Conservation (phyloP, 2,888 invertebrate species). For the Empis livida region DNA sequence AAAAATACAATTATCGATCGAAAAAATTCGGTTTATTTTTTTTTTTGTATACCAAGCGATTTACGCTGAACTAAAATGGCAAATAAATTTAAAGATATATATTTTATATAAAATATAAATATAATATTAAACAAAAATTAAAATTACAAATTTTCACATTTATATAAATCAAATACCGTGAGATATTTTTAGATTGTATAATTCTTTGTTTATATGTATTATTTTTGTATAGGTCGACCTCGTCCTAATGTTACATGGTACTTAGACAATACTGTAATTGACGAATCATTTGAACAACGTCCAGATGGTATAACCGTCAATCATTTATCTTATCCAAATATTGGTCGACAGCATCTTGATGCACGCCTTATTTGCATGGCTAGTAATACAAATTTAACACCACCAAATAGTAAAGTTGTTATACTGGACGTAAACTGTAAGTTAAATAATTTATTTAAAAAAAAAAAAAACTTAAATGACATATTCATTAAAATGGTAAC, state of each 20-base stretch:
- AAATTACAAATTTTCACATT: too few species aligned
- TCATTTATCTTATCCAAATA: slow-evolving; percentile 63
- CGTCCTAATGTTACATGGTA: slow-evolving; percentile 73
- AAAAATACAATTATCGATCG: too few species aligned
- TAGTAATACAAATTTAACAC: slow-evolving; percentile 70
- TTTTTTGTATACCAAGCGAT: too few species aligned
- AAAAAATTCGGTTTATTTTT: too few species aligned
- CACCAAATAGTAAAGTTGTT: slow-evolving; percentile 63
- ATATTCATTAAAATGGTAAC: too few species aligned
- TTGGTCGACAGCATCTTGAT: slow-evolving; percentile 72
- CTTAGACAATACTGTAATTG: slow-evolving; percentile 70
- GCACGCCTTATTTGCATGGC: slow-evolving; percentile 76
- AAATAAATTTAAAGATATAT: too few species aligned
- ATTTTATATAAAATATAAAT: too few species aligned
- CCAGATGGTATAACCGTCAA: slow-evolving; percentile 61
- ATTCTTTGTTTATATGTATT: background rate
- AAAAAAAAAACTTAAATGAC: too few species aligned
- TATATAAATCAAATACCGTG: too few species aligned
- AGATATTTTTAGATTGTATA: too few species aligned
- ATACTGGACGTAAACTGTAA: slow-evolving; percentile 77
- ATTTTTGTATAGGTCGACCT: slow-evolving; percentile 48
- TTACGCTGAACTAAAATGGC: too few species aligned
- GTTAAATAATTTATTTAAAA: slow-evolving; percentile 34
- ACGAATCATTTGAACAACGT: slow-evolving; percentile 64
- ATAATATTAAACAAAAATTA: too few species aligned